Conservation (phyloP, 2,113 vertebrate genomes). For the Leucoraja erinaceus region DNA sequence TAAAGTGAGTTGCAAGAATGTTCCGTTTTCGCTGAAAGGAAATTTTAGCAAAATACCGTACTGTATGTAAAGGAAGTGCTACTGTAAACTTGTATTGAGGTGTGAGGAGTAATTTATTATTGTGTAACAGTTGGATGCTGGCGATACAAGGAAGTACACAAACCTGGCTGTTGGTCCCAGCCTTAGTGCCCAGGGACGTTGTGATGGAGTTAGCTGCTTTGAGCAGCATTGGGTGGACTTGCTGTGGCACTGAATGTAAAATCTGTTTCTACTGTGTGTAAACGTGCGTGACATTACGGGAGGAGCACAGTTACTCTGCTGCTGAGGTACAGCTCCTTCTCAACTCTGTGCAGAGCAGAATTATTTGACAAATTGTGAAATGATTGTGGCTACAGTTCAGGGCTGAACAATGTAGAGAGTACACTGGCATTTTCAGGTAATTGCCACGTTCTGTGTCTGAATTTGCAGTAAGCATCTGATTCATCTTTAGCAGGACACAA, state of each 20-base stretch:
- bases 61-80: background rate
- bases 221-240: background rate
- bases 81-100: background rate
- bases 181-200: no score
- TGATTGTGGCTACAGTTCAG: background rate
- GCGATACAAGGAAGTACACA: no score
- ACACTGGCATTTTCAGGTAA: background rate
- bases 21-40: background rate
- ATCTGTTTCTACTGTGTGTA: background rate
- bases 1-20: background rate
- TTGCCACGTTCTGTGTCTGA: background rate
- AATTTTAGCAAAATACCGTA: background rate
- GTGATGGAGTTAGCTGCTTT: background rate
- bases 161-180: no score
- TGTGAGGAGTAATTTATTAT: background rate
- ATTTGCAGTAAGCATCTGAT: background rate
- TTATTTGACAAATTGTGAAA: background rate
- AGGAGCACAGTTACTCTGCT: background rate
- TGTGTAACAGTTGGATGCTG: background rate
- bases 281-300: background rate
- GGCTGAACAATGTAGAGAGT: background rate
- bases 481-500: background rate
- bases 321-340: background rate
- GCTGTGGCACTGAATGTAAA: background rate
- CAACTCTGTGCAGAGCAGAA: background rate